Evolutionary conservation across 2,888 invertebrate genomes (phyloP).

Genomic region (Timema cristinae): DNA sequence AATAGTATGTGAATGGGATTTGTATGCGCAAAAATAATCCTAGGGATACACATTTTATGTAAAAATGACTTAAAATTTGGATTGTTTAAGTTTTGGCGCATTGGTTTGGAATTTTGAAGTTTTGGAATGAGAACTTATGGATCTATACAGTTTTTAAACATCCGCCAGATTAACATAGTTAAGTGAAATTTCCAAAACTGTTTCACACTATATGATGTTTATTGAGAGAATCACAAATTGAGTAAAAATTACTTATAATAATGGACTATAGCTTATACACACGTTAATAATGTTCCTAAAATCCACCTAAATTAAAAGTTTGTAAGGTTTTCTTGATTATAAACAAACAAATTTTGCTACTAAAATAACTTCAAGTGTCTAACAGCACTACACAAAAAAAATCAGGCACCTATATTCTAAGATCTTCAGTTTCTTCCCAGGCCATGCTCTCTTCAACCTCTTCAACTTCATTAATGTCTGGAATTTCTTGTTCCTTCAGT

Average conservation of each 20-base stretch:
- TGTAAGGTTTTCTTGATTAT: conserved; percentile 1
- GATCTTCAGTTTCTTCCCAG: conserved; percentile 3
- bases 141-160: neutral
- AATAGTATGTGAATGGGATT: neutral
- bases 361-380: neutral
- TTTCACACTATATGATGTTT: neutral
- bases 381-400: neutral
- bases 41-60: no score
- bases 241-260: neutral
- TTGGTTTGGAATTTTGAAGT: neutral
- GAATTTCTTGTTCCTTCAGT: conserved; percentile 2
- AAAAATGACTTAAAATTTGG: no score
- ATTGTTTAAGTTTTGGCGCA: neutral
- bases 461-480: neutral
- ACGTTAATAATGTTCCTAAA: neutral
- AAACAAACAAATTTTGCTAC: neutral
- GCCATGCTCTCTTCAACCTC: neutral
- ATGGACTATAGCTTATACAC: neutral
- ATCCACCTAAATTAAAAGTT: neutral
- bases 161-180: neutral
- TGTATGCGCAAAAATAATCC: neutral
- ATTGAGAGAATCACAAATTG: neutral
- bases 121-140: neutral
- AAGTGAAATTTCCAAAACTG: neutral
- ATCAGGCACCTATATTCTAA: neutral